Percentiles rank a stretch among this genome's conserved stretches.
phyloP scores from a whole-genome alignment of 2,113 vertebrate genomes.

The Hippopotamus amphibius region DNA sequence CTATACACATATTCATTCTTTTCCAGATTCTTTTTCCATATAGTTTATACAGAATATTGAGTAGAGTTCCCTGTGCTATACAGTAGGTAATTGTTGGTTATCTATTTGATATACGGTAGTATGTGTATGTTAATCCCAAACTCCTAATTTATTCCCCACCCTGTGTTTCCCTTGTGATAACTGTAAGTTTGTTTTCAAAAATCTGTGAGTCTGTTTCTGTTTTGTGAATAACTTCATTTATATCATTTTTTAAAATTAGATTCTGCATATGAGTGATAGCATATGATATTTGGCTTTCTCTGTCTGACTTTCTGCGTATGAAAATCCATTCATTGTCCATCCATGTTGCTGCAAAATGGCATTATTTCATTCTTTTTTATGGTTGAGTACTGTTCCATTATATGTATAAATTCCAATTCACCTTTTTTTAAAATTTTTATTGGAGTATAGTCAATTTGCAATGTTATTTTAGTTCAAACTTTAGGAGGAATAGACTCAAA shows the following conservation, averaged over 20 bases:
- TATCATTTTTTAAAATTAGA: background rate
- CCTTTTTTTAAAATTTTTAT: background rate
- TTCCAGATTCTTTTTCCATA: background rate
- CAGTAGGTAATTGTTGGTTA: background rate
- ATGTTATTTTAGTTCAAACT: background rate
- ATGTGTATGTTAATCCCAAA: background rate
- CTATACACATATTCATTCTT: background rate
- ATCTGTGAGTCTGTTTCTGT: background rate
- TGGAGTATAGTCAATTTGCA: background rate
- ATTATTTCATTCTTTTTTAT: background rate
- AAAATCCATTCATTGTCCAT: too few species aligned
- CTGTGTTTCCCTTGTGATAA: background rate
- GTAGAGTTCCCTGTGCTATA: background rate
- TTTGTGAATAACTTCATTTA: background rate
- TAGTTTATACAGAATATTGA: background rate
- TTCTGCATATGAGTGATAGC: background rate
- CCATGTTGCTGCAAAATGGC: too few species aligned
- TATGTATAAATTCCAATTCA: background rate
- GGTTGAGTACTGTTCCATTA: background rate
- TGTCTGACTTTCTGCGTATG: background rate
- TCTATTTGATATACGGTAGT: background rate
- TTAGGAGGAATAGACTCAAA: background rate
- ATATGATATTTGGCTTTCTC: background rate
- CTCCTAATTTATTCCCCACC: background rate
- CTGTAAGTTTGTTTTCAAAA: background rate